Conservation (phyloP, 2,888 invertebrate genomes). For the Loripinus fragilis region DNA sequence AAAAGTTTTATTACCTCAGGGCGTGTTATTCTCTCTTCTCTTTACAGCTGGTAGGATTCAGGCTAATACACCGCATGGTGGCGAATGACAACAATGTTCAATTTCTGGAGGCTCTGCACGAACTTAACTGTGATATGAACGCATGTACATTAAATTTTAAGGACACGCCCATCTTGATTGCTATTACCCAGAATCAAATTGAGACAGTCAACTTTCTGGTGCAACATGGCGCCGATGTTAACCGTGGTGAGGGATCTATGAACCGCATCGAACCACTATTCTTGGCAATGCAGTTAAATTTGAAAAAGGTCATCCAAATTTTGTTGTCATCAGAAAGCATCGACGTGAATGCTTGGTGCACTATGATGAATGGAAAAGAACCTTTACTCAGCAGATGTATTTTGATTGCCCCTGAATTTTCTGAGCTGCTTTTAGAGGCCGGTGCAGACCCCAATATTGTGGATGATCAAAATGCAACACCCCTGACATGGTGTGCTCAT, state of each 20-base stretch:
- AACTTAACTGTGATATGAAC: conserved; percentile 43
- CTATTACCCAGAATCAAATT: conserved; percentile 31
- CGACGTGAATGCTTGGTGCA: conserved; percentile 48
- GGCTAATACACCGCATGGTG: not conserved
- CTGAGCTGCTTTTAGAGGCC: conserved; percentile 58
- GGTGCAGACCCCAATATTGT: conserved; percentile 58
- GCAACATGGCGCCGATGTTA: conserved; percentile 56
- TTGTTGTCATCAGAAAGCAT: conserved; percentile 42
- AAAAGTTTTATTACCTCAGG: too few relatives aligned
- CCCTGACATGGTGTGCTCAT: conserved; percentile 65
- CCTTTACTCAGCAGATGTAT: conserved; percentile 55
- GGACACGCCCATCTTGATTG: conserved; percentile 61
- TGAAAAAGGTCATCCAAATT: conserved; percentile 47
- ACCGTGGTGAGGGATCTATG: conserved; percentile 37
- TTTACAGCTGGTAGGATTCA: not conserved
- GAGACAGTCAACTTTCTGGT: conserved; percentile 53
- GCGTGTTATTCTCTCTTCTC: too few relatives aligned
- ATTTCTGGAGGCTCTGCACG: not conserved
- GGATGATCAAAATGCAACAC: conserved; percentile 35
- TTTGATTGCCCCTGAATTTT: conserved; percentile 42
- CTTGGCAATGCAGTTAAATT: conserved; percentile 56
- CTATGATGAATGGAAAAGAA: conserved; percentile 54
- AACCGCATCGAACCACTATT: conserved; percentile 49
- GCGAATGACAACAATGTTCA: not conserved
- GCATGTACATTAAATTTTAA: conserved; percentile 43